Evolutionary conservation across 2,888 invertebrate genomes (phyloP), one percentile per base, ranked within the genome.

Genomic region (Pterostichus madidus): DNA sequence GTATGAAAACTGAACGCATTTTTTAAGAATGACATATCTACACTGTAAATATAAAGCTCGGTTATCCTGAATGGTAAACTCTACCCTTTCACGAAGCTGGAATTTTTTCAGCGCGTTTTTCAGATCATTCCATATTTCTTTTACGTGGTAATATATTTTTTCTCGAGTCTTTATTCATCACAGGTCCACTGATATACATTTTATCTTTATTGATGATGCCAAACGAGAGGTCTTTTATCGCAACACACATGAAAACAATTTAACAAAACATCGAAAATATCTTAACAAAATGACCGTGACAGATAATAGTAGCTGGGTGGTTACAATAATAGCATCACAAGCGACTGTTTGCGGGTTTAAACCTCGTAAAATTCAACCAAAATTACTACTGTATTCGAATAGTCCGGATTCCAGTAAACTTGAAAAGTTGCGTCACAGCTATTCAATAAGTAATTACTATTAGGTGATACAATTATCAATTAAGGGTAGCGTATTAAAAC

Each of bases 51-150:
- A 59, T 59, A 59, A 24, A 59, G 59, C 59, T 0, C 59, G 59
- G 31, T 10, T 59, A 24, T 17, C 59, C 0, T 17, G 59, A 59
- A 59, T 59, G 59, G 59, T 17, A 59, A 59, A 17, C 59, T 13
- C 59, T 59, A 59, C 59, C 59, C 59, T 59, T 59, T 59, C 59
- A 15, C 24, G 31, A 59, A 8, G 59, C 49, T 49, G 31, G 13
- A 6, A 59, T 59, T 59, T 59, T 59, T 59, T 59, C 31, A 59
- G 17, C 59, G 13, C 0, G 17, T 59, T 59, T 59, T 59, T 59
- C 31, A 17, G 59, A 59, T 31, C 59, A 59, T 59, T 59, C 59
- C 59, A 59, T 59, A 59, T 59, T 59, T 59, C 59, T 59, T 59
- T 59, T 17, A 59, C 59, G 59, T 17, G 59, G 17, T 59, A 59